These are phyloP conservation scores for Hyppa rectilinea DNA, from an alignment of 2,888 invertebrate genomes.

Conservation along the genomic window DNA sequence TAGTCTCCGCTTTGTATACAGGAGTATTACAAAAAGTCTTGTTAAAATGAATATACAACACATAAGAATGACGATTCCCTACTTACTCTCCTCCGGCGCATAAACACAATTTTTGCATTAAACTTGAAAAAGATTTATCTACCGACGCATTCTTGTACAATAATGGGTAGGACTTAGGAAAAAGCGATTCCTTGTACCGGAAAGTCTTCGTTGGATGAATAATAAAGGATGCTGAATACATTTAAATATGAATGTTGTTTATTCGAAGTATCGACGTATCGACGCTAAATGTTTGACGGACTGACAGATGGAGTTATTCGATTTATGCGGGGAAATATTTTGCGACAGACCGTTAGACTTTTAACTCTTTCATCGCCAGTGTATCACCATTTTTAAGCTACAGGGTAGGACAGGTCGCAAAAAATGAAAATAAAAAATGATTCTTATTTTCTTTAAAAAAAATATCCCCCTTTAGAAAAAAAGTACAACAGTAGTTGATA, in stretches of 20 bases:
- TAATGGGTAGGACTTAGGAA: conserved; percentile 71
- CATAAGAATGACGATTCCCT: conserved; percentile 47
- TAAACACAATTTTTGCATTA: conserved; percentile 80
- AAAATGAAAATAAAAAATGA: too few species aligned
- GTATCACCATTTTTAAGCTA: too few species aligned
- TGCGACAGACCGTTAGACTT: background rate
- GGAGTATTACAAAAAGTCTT: conserved; percentile 7
- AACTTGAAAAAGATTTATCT: conserved; percentile 77
- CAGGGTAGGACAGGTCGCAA: too few species aligned
- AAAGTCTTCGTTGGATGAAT: conserved; percentile 72
- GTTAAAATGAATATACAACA: conserved; percentile 22
- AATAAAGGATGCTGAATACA: conserved; percentile 71
- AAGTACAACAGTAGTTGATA: too few species aligned
- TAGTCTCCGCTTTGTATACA: too few species aligned
- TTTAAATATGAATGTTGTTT: conserved; percentile 73
- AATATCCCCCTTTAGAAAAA: too few species aligned
- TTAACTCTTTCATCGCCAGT: too few species aligned
- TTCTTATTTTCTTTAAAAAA: too few species aligned
- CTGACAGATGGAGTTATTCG: conserved; percentile 31
- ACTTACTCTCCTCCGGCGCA: conserved; percentile 55
- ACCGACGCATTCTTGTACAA: conserved; percentile 70
- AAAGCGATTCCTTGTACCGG: conserved; percentile 76
- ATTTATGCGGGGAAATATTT: conserved; percentile 31
- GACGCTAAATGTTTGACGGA: conserved; percentile 55
- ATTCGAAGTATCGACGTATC: conserved; percentile 59